Base-by-base conservation (phyloP, 2,113 vertebrate species). In the Mandrillus leucophaeus region DNA sequence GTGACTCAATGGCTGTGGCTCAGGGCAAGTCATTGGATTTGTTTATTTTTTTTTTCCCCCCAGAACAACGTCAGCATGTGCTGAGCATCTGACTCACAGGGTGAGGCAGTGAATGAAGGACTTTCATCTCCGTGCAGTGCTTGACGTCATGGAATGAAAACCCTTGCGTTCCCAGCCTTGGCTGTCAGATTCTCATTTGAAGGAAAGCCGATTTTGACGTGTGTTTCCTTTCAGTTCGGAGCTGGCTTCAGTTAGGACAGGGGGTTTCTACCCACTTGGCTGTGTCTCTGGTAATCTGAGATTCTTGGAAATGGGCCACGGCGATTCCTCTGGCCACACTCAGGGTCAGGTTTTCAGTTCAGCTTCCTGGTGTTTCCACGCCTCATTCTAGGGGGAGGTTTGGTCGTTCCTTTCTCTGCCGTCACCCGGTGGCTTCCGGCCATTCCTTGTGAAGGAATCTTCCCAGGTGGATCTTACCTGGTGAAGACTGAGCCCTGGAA, bases 41-140 rank as follows among this genome's bases (percentile, higher is more conserved):
- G 13, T 52, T 45, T 18, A 0, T 55, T 18, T 18, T 38, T 38
- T 55, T 55, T 55, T 55, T 55, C 0, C 52, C 6, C 45, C 2
- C 52, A 40, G 94, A 50, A 7, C 38, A 23, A 20, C 9, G 30
- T 79, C n/a, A 18, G 4, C 50, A 13, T 18, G 66, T n/a, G 78
- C 35, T 23, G 22, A 27, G 38, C 48, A 20, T 50, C 94, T 93
- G 92, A 81, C 13, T n/a, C 66, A 6, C 27, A 45, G 66, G 16
- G 13, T 17, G 50, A 66, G 82, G 87, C 45, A 32, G 16, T 23
- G 32, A 25, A 3, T 9, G 43, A 50, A 27, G 50, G 87, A 17
- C 32, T 81, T 6, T 6, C 22, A 17, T 16, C 17, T 66, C 55
- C 1, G 0, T 40, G 18, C 10, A 2, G 55, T 3, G 1, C 55